A percentile compares a stretch with the other conserved stretches of the same genome.
These are phyloP conservation scores for Mizuhopecten yessoensis DNA, from an alignment of 1,140 invertebrate species.

Conservation along the genomic window DNA sequence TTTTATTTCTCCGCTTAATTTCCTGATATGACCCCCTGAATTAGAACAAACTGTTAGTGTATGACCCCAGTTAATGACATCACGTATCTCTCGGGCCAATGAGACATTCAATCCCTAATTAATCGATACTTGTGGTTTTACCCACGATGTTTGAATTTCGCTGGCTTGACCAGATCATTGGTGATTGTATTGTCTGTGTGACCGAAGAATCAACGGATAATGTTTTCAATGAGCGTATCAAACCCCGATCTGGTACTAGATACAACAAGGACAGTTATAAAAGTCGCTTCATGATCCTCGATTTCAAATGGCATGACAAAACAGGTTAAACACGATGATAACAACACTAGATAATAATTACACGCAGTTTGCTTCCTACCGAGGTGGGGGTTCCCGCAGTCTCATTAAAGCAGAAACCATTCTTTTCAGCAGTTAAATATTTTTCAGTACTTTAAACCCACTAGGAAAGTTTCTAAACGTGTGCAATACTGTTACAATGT, in stretches of 20 bases:
- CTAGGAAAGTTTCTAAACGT: not conserved
- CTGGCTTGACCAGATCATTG: not conserved
- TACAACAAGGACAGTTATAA: not conserved
- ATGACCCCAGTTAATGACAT: conserved; percentile 22
- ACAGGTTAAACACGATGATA: not conserved
- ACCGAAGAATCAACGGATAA: not conserved
- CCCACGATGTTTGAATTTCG: conserved; percentile 33
- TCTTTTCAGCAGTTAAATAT: not conserved
- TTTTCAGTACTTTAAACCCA: not conserved
- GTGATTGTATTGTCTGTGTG: conserved; percentile 4
- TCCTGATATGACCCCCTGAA: not conserved
- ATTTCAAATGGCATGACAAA: conserved; percentile 39
- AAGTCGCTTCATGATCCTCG: not conserved
- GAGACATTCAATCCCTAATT: conserved; percentile 13
- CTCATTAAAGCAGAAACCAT: conserved; percentile 1
- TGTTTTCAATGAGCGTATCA: conserved; percentile 19
- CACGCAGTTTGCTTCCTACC: not conserved
- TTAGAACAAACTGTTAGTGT: not conserved
- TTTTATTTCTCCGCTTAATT: not conserved
- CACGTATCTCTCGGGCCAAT: not conserved
- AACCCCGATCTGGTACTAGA: not conserved
- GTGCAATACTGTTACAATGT: not conserved
- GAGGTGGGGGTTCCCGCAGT: not conserved
- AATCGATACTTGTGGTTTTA: conserved; percentile 17
- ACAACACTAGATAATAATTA: not conserved